Percentiles rank a stretch among this genome's conserved stretches.
phyloP scores from a whole-genome alignment of 2,797 vertebrate species.

The Phoebastria nigripes region DNA sequence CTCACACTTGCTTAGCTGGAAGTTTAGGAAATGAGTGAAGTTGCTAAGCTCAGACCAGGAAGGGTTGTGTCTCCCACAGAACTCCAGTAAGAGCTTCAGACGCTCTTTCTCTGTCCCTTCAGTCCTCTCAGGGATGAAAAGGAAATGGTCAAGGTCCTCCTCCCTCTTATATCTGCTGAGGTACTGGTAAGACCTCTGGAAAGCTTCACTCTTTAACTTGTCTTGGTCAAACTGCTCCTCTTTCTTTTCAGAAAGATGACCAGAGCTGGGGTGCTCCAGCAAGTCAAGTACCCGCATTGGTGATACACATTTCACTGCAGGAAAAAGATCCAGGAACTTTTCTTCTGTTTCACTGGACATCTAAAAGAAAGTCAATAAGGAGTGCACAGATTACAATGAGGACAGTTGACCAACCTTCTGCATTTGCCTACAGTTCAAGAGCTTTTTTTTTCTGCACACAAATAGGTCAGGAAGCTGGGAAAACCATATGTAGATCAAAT shows the following conservation, averaged over 20 bases:
- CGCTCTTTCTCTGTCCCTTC: slow-evolving; percentile 68
- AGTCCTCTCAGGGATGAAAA: slow-evolving; percentile 44
- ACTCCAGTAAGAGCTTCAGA: slow-evolving; percentile 68
- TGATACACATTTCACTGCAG: slow-evolving; percentile 74
- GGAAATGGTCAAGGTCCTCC: slow-evolving; percentile 70
- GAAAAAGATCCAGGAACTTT: slow-evolving; percentile 76
- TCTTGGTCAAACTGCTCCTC: background rate
- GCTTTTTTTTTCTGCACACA: background rate
- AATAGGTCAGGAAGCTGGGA: background rate
- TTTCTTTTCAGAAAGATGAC: slow-evolving; percentile 53
- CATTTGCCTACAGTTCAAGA: background rate
- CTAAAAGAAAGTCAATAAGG: background rate
- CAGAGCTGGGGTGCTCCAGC: background rate
- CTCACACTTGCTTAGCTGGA: slow-evolving; percentile 81
- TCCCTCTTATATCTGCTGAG: slow-evolving; percentile 56
- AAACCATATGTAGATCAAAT: background rate
- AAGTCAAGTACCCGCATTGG: slow-evolving; percentile 70
- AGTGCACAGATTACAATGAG: background rate
- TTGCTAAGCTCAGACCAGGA: slow-evolving; percentile 83
- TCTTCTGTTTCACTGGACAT: background rate
- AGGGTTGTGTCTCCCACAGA: slow-evolving; percentile 75
- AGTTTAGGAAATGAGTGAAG: slow-evolving; percentile 81
- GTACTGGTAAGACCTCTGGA: slow-evolving; percentile 83
- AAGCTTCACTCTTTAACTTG: slow-evolving; percentile 74
- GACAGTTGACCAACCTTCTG: background rate